Evolutionary conservation across 2,113 vertebrate genomes (phyloP), one percentile per base, ranked within the genome.

Genomic region (Aphelocoma coerulescens): DNA sequence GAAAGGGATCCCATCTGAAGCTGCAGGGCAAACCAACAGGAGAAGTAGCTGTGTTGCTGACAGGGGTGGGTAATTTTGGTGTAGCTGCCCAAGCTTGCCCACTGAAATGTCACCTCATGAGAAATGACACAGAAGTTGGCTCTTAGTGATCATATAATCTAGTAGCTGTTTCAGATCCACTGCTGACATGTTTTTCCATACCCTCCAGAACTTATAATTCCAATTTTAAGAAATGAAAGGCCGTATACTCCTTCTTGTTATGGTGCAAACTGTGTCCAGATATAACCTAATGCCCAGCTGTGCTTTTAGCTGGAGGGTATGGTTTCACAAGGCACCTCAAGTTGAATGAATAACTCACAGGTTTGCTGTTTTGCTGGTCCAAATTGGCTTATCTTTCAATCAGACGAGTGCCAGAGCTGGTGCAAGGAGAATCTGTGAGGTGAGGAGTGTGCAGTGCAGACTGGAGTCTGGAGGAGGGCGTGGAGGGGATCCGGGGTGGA

Each of bases 311-410:
- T 78, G 54, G 35, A 89, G 61, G 35, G 21, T 43, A 39, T 32
- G 19, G 51, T 89, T 95, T 87, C 84, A 94, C 74, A 76, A 71
- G 81, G n/a, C 30, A 75, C 46, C 67, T 85, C 59, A 24, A 73
- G 13, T 0, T 55, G 37, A 79, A 77, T 83, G 80, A 85, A 14
- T 83, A 62, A 41, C 26, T 93, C 49, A 37, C 8, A 41, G n/a
- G 16, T 79, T 30, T 83, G 32, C 41, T 83, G 8, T 49, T 96
- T 88, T 62, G 69, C 15, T 51, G 28, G 17, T 54, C 15, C 8
- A 9, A 33, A 51, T 10, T 59, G 75, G 23, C 6, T 80, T 66
- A 33, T 52, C 72, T 76, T 67, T 30, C 55, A 59, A 27, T n/a
- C 35, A 72, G 69, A 57, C 0, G 3, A 91, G 54, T 55, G 39